Percentiles rank a stretch among this genome's conserved stretches.
phyloP scores from a whole-genome alignment of 2,113 vertebrate genomes.

The Felis chaus region DNA sequence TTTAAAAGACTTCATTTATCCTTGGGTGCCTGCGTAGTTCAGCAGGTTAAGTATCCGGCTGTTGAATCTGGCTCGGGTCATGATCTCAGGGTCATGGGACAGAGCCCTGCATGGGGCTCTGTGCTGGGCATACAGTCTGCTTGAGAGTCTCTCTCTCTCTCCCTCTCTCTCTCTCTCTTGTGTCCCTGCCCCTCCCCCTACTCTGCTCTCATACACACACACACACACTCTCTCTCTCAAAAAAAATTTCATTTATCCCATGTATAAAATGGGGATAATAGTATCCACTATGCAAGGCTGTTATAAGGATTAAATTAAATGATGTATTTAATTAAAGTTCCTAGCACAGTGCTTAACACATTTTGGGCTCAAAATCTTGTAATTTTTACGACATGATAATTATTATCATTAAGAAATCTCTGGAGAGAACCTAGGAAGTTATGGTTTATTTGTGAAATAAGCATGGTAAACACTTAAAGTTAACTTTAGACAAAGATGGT shows the following conservation, averaged over 20 bases:
- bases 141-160: too few species aligned
- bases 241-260: background rate
- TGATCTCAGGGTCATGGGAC: too few species aligned
- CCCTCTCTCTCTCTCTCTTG: too few species aligned
- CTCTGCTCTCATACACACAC: too few species aligned
- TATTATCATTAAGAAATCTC: background rate
- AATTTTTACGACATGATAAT: background rate
- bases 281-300: background rate
- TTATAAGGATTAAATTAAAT: conserved; percentile 14
- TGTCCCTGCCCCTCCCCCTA: too few species aligned
- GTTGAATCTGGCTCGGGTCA: too few species aligned
- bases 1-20: background rate
- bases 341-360: background rate
- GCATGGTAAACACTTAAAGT: background rate
- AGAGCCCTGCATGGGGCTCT: too few species aligned
- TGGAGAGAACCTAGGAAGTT: background rate
- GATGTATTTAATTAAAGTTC: background rate
- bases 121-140: too few species aligned
- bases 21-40: too few species aligned
- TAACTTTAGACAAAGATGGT: background rate
- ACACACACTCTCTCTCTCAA: too few species aligned
- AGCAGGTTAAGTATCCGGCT: too few species aligned
- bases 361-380: background rate
- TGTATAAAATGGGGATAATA: background rate
- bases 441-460: background rate